Evolutionary conservation across 2,888 invertebrate species (phyloP).

Genomic region (Spodoptera littoralis): DNA sequence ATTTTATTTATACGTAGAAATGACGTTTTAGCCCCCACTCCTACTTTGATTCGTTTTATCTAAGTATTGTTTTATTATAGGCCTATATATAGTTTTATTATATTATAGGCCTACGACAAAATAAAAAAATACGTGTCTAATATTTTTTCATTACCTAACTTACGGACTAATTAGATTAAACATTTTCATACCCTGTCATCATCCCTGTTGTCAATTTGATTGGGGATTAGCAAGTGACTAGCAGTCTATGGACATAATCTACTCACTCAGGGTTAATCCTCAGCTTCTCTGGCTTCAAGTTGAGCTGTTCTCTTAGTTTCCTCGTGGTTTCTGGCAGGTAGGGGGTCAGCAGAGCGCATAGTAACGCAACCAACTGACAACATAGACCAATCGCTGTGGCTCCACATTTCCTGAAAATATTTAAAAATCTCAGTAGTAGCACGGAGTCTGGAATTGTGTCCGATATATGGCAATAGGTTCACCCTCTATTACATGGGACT

Average conservation of each 20-base stretch:
- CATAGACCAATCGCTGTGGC: slow-evolving; percentile 96
- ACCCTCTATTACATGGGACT: too few relatives aligned
- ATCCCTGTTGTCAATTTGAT: background rate
- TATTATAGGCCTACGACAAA: too few relatives aligned
- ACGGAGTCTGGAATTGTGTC: too few relatives aligned
- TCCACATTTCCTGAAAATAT: slow-evolving; percentile 87
- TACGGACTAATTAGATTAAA: background rate
- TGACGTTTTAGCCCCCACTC: too few relatives aligned
- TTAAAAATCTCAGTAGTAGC: background rate
- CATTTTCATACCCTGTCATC: background rate
- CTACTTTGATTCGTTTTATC: too few relatives aligned
- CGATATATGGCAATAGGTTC: too few relatives aligned
- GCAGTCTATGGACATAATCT: background rate
- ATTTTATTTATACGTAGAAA: too few relatives aligned
- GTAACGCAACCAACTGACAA: slow-evolving; percentile 89
- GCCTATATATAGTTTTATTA: too few relatives aligned
- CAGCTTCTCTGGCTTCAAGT: slow-evolving; percentile 83
- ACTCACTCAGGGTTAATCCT: slow-evolving; percentile 89
- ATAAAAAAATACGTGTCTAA: too few relatives aligned
- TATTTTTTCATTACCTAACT: too few relatives aligned
- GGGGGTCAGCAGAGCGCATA: slow-evolving; percentile 95
- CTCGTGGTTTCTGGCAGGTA: slow-evolving; percentile 96
- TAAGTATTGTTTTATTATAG: too few relatives aligned
- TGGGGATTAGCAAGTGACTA: background rate
- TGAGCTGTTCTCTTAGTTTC: slow-evolving; percentile 92